A percentile compares a stretch with the other conserved stretches of the same genome.
These are phyloP conservation scores for Sinocyclocheilus anophthalmus DNA, from an alignment of 2,113 vertebrate species.

Conservation along the genomic window DNA sequence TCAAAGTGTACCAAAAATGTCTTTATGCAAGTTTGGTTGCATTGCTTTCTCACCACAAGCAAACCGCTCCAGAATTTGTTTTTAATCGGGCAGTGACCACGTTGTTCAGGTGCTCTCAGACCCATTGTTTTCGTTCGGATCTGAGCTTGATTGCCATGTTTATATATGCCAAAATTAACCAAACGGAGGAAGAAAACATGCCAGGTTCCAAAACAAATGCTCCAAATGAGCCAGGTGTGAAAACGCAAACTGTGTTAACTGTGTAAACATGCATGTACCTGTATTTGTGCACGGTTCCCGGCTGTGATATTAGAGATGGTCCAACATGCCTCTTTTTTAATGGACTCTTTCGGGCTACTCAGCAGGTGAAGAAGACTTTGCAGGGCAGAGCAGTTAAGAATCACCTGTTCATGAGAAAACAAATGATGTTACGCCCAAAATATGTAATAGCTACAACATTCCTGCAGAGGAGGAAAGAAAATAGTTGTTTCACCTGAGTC, in stretches of 20 bases:
- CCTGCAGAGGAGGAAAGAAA: neutral
- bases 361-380: conserved; percentile 94
- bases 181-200: no score
- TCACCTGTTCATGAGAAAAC: conserved; percentile 79
- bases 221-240: no score
- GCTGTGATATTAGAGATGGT: conserved; percentile 99
- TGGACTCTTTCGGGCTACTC: conserved; percentile 96
- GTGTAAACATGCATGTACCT: conserved; percentile 72
- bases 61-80: no score
- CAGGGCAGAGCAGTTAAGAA: conserved; percentile 95
- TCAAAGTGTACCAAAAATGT: no score
- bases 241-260: neutral
- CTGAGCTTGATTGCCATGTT: no score
- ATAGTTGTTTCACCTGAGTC: conserved; percentile 83
- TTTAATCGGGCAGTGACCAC: no score
- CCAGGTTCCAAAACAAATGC: no score
- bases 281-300: conserved; percentile 96
- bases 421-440: neutral
- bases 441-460: neutral
- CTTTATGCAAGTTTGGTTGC: no score
- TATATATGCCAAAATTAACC: no score
- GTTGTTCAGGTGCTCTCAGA: no score
- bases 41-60: no score
- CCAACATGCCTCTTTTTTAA: conserved; percentile 99
- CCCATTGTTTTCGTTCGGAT: no score